Base-by-base conservation (phyloP, 2,113 vertebrate species). In the Verasper variegatus region DNA sequence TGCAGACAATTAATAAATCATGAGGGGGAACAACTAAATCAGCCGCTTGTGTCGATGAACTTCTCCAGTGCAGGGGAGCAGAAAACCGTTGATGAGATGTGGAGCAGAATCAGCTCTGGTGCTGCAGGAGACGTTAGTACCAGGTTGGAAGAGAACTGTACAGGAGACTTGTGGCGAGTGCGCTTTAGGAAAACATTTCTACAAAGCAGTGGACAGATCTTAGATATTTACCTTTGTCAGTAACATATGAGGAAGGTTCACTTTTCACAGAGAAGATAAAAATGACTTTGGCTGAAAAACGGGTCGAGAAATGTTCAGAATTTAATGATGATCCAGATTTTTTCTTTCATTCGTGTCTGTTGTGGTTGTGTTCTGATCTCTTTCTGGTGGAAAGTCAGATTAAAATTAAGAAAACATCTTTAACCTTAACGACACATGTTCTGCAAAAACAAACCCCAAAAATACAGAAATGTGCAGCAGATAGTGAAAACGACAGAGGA, bases 1-100 rank as follows among this genome's bases (percentile, higher is more conserved):
- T 80, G 74, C 82, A 70, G 77, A 70, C 49, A 6, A 72, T 90
- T 42, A 86, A 85, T 86, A 87, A 85, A 87, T 86, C 21, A 87
- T 82, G 69, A 85, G 84, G 0, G 21, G 23, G 31, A 70, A 85
- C 56, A 62, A 83, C 18, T 0, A 62, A 68, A 82, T 75, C 37
- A 76, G 14, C 71, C 20, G 8, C 31, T 42, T 42, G 74, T 83
- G 83, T 56, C 71, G 51, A 37, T 49, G 67, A 45, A 11, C 12
- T 27, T 18, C 11, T n/a, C n/a, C 15, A 3, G 18, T 15, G 56
- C 49, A 73, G 40, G 11, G 42, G 42, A 49, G 10, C 56, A 17
- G 7, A 14, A 17, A 31, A 12, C 2, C 3, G 24, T 17, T 60
- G 51, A 27, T 8, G 5, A 55, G 37, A 58, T 8, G 23, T 18